Evolutionary conservation across 2,888 invertebrate species (phyloP).

Genomic region (Volucella inanis): DNA sequence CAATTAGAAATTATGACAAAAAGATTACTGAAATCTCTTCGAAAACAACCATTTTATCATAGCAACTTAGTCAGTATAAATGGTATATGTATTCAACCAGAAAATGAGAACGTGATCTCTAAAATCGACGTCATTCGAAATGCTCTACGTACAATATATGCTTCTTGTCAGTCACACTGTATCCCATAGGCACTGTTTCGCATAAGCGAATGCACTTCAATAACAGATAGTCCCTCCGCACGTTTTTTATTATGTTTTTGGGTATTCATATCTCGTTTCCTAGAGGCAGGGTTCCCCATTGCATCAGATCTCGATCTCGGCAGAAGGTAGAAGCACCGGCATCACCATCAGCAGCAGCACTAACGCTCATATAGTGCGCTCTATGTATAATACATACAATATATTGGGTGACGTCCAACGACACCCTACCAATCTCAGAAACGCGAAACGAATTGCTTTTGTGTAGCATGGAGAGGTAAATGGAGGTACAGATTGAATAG

Average conservation of each 20-base stretch:
- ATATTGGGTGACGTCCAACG: slow-evolving; percentile 20
- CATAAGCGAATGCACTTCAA: slow-evolving; percentile 1
- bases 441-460: slow-evolving; percentile 61
- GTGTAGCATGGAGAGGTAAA: slow-evolving; percentile 26
- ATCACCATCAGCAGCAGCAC: not conserved
- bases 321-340: too few species aligned
- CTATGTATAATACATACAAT: not conserved
- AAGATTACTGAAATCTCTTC: too few species aligned
- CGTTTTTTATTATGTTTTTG: not conserved
- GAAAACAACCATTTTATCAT: too few species aligned
- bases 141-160: not conserved
- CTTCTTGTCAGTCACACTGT: slow-evolving; percentile 39
- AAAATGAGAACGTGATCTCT: not conserved
- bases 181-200: not conserved
- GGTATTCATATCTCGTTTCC: slow-evolving; percentile 5
- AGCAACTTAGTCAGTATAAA: too few species aligned
- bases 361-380: slow-evolving; percentile 10
- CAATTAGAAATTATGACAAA: too few species aligned
- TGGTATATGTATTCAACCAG: too few species aligned
- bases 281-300: slow-evolving; percentile 17
- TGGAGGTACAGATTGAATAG: not conserved
- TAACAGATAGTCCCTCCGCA: slow-evolving; percentile 7
- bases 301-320: not conserved
- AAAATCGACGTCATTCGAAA: not conserved
- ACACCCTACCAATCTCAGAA: slow-evolving; percentile 57